Evolutionary conservation across 2,797 vertebrate genomes (phyloP).

Genomic region (Aselliscus stoliczkanus): DNA sequence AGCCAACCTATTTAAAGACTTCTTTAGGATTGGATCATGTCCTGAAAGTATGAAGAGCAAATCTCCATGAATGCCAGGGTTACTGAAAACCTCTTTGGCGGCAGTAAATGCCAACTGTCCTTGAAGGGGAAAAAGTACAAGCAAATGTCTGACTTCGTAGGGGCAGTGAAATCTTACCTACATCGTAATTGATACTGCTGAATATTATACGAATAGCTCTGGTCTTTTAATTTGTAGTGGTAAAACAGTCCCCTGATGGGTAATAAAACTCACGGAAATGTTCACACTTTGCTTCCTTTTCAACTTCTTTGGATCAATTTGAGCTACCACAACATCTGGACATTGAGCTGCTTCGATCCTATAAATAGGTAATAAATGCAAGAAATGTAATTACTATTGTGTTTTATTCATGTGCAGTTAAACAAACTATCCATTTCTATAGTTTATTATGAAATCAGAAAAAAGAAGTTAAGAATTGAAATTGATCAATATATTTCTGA

Average conservation of each 20-base stretch:
- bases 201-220: background rate
- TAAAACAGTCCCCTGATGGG: background rate
- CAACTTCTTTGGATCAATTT: constrained; percentile 96
- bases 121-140: background rate
- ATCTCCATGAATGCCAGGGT: background rate
- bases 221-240: background rate
- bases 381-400: background rate
- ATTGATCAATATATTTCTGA: background rate
- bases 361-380: constrained; percentile 54
- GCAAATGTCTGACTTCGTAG: background rate
- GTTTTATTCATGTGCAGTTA: background rate
- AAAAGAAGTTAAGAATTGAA: background rate
- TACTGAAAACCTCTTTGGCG: background rate
- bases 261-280: constrained; percentile 87
- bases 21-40: background rate
- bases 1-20: background rate
- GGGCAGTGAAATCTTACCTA: background rate
- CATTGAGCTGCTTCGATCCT: constrained; percentile 94
- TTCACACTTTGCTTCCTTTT: constrained; percentile 93
- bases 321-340: constrained; percentile 96
- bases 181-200: background rate
- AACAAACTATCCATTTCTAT: background rate
- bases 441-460: background rate
- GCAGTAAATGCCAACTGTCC: background rate
- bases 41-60: background rate